Base-by-base conservation (phyloP, 2,888 invertebrate species). In the Tipula confusa region DNA sequence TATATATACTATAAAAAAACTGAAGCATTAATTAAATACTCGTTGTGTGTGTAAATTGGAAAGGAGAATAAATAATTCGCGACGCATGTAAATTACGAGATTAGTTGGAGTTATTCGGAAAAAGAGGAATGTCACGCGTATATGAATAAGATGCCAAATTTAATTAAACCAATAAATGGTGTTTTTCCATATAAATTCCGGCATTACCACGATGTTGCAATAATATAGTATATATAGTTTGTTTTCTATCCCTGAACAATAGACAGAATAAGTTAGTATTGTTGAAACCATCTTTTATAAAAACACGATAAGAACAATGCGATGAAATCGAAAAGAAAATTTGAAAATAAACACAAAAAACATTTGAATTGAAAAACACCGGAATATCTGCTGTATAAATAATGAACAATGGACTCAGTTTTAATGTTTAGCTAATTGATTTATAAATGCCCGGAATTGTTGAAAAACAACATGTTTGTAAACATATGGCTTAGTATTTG, bases 341-440 rank as follows among this genome's bases (percentile, higher is more conserved):
- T 64, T 9, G 64, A 64, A 24, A 64, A 64, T 15, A n/a, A 9
- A 64, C 18, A 33, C 6, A 64, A 9, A 64, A 64, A 24, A 64
- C 64, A 64, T 24, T 24, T 18, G 64, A 64, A 64, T 64, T 3
- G 64, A 64, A 7, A 9, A 64, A 24, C 2, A 64, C 64, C 64
- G 64, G 64, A 64, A 64, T 64, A 2, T 64, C n/a, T n/a, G n/a
- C n/a, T n/a, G n/a, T n/a, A n/a, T n/a, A n/a, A n/a, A 64, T 64
- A 64, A 24, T 64, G 64, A 24, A 64, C 64, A 64, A 64, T 64
- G 64, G 64, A 64, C 64, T 2, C 24, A 64, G 24, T 9, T 64
- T 64, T 64, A 64, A 64, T 64, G 64, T 64, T 64, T 64, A 9
- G 64, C 64, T 64, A 64, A 64, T 64, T 64, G 64, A 64, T 64